Conservation (phyloP, 1,140 invertebrate species). For the Notospermus geniculatus region DNA sequence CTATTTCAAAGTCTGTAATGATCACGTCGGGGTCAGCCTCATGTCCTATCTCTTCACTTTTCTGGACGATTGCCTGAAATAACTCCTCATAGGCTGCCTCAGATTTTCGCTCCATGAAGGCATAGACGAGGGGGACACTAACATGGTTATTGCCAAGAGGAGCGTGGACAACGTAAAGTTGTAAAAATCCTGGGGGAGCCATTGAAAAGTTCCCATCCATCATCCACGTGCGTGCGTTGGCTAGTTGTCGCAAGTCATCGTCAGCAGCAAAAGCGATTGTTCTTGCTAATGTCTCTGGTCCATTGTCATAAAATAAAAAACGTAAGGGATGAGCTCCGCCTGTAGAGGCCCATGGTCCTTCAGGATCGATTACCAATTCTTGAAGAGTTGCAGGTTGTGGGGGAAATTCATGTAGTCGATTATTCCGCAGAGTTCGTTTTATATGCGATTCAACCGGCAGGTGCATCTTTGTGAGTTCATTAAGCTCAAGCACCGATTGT, state of each 20-base stretch:
- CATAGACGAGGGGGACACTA: not conserved
- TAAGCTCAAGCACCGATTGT: not conserved
- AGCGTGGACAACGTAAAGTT: not conserved
- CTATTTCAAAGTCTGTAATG: not conserved
- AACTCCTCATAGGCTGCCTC: not conserved
- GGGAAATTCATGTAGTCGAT: not conserved
- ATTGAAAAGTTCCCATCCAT: not conserved
- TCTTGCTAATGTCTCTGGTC: not conserved
- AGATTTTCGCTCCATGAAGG: not conserved
- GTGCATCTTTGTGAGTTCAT: not conserved
- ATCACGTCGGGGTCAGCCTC: not conserved
- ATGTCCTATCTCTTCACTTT: not conserved
- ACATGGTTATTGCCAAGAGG: not conserved
- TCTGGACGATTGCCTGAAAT: not conserved
- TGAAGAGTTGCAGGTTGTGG: not conserved
- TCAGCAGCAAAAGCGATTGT: no score
- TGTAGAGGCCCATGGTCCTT: not conserved
- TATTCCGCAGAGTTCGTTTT: not conserved
- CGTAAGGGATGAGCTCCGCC: not conserved
- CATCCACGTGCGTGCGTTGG: not conserved
- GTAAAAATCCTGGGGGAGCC: not conserved
- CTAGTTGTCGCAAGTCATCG: not conserved
- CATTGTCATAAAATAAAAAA: slow-evolving; percentile 1
- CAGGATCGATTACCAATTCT: not conserved
- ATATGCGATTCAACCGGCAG: not conserved